These are phyloP conservation scores for Otolemur crassicaudatus DNA, from an alignment of 2,797 vertebrate genomes.

Conservation along the genomic window DNA sequence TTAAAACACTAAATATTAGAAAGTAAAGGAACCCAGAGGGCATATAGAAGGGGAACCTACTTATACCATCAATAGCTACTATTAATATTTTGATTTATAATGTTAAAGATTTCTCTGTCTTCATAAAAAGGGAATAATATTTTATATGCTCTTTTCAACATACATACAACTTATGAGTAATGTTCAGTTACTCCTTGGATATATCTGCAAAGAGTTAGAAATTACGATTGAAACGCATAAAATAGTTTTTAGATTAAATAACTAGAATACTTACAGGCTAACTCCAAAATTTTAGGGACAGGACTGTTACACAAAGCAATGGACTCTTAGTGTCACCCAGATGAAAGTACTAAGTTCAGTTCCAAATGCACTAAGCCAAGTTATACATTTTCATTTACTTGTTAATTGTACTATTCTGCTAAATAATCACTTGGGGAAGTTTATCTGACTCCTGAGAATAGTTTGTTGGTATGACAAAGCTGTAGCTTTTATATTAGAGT, in stretches of 20 bases:
- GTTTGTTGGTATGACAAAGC: neutral
- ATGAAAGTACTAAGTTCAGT: neutral
- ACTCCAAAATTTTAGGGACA: neutral
- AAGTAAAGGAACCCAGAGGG: neutral
- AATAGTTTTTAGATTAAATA: neutral
- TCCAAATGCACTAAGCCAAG: neutral
- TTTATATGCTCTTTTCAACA: neutral
- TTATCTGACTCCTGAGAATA: neutral
- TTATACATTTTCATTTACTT: neutral
- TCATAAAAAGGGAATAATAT: neutral
- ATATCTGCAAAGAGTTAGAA: neutral
- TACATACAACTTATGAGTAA: neutral
- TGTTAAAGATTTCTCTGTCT: neutral
- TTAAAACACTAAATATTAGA: neutral
- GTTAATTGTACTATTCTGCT: neutral
- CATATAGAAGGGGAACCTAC: fast-evolving
- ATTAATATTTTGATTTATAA: neutral
- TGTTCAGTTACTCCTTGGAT: neutral
- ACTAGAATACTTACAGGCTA: neutral
- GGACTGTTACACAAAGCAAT: neutral
- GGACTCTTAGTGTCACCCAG: neutral
- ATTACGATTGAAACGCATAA: neutral
- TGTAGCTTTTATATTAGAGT: neutral
- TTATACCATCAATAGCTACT: neutral
- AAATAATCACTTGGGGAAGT: neutral